Evolutionary conservation across 2,797 vertebrate genomes (phyloP).

Genomic region (Coracias cyanogaster): DNA sequence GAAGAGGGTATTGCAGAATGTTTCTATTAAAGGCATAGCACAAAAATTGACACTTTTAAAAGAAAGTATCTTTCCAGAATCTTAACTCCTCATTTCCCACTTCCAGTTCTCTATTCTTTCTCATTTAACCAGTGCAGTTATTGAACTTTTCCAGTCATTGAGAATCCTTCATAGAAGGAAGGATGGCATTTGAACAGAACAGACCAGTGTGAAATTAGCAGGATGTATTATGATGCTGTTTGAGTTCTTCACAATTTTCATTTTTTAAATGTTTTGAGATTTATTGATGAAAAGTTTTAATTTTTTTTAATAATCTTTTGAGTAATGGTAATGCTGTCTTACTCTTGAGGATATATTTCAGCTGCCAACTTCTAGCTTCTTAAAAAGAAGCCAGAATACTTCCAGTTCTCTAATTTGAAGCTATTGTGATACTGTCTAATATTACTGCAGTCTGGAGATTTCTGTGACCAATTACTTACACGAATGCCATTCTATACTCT

Average conservation of each 20-base stretch:
- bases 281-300: not conserved
- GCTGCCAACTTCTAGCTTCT: not conserved
- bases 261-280: not conserved
- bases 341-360: not conserved
- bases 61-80: not conserved
- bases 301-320: not conserved
- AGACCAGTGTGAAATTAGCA: not conserved
- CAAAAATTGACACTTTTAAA: not conserved
- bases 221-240: not conserved
- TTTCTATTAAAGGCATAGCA: not conserved
- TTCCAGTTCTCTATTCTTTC: not conserved
- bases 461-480: slow-evolving; percentile 33
- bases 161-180: not conserved
- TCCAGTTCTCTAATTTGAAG: not conserved
- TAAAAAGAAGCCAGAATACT: not conserved
- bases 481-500: slow-evolving; percentile 29
- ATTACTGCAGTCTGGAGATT: not conserved
- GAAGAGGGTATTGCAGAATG: not conserved
- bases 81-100: not conserved
- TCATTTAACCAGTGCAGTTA: not conserved
- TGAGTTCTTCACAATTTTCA: not conserved
- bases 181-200: not conserved
- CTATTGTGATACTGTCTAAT: not conserved
- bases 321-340: not conserved
- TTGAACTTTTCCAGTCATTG: not conserved